These are phyloP conservation scores for Rallus limicola DNA, from an alignment of 2,113 vertebrate species.

Conservation along the genomic window DNA sequence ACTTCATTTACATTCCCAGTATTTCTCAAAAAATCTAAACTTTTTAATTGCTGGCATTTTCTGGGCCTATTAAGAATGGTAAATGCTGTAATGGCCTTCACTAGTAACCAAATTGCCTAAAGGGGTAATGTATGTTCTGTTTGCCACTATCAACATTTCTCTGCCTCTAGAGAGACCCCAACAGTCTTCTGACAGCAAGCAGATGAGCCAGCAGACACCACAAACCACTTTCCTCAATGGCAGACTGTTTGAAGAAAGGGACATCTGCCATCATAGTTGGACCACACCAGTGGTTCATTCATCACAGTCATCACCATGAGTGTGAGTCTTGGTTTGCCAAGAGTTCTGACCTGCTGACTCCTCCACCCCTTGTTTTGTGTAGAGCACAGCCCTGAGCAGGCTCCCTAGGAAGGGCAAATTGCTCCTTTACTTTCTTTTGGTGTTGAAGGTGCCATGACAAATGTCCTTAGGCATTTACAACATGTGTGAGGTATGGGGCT, in stretches of 20 bases:
- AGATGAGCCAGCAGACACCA: neutral
- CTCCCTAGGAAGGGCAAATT: neutral
- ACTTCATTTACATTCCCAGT: neutral
- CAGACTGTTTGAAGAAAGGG: neutral
- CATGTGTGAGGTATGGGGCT: neutral
- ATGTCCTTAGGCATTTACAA: neutral
- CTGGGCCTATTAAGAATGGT: neutral
- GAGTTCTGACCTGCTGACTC: accelerated
- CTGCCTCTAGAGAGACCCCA: neutral
- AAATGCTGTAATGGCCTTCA: neutral
- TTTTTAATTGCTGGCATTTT: neutral
- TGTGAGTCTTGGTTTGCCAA: accelerated
- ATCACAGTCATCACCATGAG: accelerated
- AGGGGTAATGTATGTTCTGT: neutral
- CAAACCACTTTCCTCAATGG: neutral
- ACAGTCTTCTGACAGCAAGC: neutral
- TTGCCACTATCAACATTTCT: neutral
- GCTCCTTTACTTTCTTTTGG: neutral
- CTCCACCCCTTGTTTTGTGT: accelerated
- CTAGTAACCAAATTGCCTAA: neutral
- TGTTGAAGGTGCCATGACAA: neutral
- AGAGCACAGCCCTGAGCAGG: neutral
- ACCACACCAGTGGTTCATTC: neutral
- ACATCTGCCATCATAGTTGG: accelerated
- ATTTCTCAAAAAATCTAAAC: neutral